Evolutionary conservation across 2,113 vertebrate genomes (phyloP), one percentile per base, ranked within the genome.

Genomic region (Laticauda laticaudata): DNA sequence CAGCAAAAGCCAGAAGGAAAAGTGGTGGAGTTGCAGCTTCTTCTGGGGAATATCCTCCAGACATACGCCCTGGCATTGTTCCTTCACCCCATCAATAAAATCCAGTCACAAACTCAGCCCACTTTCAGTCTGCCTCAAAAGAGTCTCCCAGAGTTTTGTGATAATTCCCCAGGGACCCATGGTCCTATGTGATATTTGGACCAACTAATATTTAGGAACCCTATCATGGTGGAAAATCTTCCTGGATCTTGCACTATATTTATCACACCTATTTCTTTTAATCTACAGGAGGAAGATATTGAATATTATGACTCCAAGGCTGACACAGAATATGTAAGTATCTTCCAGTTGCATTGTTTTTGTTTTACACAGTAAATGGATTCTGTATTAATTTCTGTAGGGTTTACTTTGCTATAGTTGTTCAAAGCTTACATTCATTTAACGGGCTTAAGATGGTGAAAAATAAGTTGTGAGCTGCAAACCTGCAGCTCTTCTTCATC

Each of bases 291-390:
- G 97, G 98, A 98, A 96, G 98, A 98, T 96, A 99, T 99, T 91
- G 97, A 98, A 97, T 99, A 99, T 97, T 99, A 99, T 3, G 99
- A 99, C 92, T 99, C 99, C 97, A 99, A 99, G 97, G 98, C 98
- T 0, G 99, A 99, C 85, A 99, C 98, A 1, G 99, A 99, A 97
- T 98, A 98, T 59, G 99, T 99, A 96, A 99, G 99, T 99, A 96
- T 93, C n/a, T 1, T 91, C 92, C 11, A 92, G 14, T 45, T 57
- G 9, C 48, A 4, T 0, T n/a, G 4, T 11, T 64, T 75, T 8
- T 56, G 26, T 57, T 51, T 85, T 61, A 45, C 81, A 23, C 14
- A 34, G 56, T 54, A n/a, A 85, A 59, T 59, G 29, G 14, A 53
- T 88, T 55, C 51, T n/a, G 3, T 54, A 59, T 48, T 18, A 45